phyloP scores from a whole-genome alignment of 2,888 invertebrate species.

The Tromatobia lineatoria region DNA sequence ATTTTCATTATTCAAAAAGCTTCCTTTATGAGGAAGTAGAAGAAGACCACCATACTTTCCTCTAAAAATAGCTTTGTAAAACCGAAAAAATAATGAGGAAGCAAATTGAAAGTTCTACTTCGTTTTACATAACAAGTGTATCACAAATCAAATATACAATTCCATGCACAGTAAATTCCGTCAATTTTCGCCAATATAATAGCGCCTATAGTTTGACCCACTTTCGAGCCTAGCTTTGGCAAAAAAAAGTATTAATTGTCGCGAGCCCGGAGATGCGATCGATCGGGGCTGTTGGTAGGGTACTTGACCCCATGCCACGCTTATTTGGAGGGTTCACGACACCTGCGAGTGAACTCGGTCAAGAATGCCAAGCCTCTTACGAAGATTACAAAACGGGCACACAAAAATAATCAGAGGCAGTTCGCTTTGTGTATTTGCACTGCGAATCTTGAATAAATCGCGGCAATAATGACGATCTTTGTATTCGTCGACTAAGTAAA shows the following conservation, averaged over 20 bases:
- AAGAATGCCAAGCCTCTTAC: conserved; percentile 52
- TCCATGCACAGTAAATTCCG: neutral
- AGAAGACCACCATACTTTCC: too few species aligned
- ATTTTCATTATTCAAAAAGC: too few species aligned
- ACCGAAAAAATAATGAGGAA: too few species aligned
- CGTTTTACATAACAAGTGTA: too few species aligned
- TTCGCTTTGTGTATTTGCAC: neutral
- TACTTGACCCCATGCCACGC: conserved; percentile 66
- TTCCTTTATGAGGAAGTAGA: too few species aligned
- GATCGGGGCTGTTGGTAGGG: conserved; percentile 63
- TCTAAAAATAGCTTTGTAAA: too few species aligned
- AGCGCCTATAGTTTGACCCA: conserved; percentile 22
- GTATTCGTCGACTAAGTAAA: conserved; percentile 42
- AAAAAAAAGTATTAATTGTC: conserved; percentile 29
- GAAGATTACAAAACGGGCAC: neutral
- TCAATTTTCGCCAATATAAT: too few species aligned
- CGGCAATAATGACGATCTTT: conserved; percentile 15
- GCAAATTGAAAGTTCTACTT: too few species aligned
- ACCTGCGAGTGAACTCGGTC: conserved; percentile 60
- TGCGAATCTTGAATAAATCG: neutral
- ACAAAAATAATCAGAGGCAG: neutral
- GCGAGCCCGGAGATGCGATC: conserved; percentile 56
- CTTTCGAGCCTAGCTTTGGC: conserved; percentile 1
- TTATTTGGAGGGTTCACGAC: conserved; percentile 8
- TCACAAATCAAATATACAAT: neutral